Evolutionary conservation across 2,888 invertebrate genomes (phyloP).

Genomic region (Muscina levida): DNA sequence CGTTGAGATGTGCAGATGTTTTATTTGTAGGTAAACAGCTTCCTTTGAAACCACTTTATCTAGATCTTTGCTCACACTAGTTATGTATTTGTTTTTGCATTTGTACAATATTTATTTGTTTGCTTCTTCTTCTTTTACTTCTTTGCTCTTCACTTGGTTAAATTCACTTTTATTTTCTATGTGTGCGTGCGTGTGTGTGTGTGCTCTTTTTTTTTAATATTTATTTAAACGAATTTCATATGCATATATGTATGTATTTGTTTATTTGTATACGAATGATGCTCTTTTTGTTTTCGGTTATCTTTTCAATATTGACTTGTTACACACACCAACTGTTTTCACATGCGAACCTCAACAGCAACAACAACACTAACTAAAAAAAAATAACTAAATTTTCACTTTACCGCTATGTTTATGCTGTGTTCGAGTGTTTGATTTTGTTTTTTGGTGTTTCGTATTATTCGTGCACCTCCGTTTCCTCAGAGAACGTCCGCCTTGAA

Average conservation of each 20-base stretch:
- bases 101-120: conserved; percentile 17
- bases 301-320: conserved; percentile 20
- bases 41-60: conserved; percentile 27
- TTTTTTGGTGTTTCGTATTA: conserved; percentile 14
- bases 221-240: conserved; percentile 26
- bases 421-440: too few relatives aligned
- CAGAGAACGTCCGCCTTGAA: conserved; percentile 53
- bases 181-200: not conserved
- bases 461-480: conserved; percentile 10
- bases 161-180: conserved; percentile 34
- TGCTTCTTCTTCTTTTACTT: not conserved
- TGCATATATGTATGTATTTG: too few relatives aligned
- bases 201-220: conserved; percentile 22
- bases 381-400: conserved; percentile 59
- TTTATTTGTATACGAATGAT: conserved; percentile 1
- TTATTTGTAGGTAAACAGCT: conserved; percentile 14
- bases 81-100: conserved; percentile 3
- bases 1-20: too few relatives aligned
- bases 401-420: conserved; percentile 56
- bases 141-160: conserved; percentile 2
- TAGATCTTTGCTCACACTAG: conserved; percentile 3
- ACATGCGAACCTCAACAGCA: conserved; percentile 4
- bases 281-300: conserved; percentile 3
- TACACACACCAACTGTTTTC: conserved; percentile 10
- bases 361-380: conserved; percentile 1